A percentile compares a stretch with the other conserved stretches of the same genome.
Conservation (phyloP, 2,797 vertebrate genomes). For the Platyrinchus mystaceus region DNA sequence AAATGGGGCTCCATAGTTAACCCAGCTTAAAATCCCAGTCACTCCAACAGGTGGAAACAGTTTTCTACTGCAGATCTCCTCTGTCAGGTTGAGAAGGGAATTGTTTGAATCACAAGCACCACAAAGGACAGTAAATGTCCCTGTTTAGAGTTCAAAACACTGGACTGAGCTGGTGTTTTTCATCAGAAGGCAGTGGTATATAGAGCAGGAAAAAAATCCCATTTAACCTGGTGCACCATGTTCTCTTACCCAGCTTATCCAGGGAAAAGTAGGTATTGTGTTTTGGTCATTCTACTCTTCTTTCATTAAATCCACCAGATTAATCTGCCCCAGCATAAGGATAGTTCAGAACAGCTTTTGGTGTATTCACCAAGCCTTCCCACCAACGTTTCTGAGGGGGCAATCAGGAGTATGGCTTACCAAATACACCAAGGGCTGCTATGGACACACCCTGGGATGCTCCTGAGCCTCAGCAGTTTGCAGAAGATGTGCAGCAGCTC, state of each 20-base stretch:
- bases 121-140: slow-evolving; percentile 2
- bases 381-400: neutral
- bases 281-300: neutral
- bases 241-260: neutral
- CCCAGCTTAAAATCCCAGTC: slow-evolving; percentile 70
- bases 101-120: slow-evolving; percentile 25
- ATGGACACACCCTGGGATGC: neutral
- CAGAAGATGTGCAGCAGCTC: neutral
- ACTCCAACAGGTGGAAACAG: slow-evolving; percentile 74
- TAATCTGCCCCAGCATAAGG: neutral
- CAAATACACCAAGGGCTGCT: neutral
- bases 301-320: neutral
- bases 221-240: neutral
- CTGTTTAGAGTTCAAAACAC: slow-evolving; percentile 27
- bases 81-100: slow-evolving; percentile 54
- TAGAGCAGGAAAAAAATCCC: neutral
- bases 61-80: slow-evolving; percentile 58
- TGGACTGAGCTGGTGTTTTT: slow-evolving; percentile 3
- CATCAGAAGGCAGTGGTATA: neutral
- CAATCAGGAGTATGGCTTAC: neutral
- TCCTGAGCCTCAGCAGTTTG: neutral
- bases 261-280: neutral
- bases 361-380: neutral
- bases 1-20: slow-evolving; percentile 76
- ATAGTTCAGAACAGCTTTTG: neutral